These are phyloP conservation scores for Ernsta delagoae DNA, from an alignment of 2,888 invertebrate species.

Conservation along the genomic window DNA sequence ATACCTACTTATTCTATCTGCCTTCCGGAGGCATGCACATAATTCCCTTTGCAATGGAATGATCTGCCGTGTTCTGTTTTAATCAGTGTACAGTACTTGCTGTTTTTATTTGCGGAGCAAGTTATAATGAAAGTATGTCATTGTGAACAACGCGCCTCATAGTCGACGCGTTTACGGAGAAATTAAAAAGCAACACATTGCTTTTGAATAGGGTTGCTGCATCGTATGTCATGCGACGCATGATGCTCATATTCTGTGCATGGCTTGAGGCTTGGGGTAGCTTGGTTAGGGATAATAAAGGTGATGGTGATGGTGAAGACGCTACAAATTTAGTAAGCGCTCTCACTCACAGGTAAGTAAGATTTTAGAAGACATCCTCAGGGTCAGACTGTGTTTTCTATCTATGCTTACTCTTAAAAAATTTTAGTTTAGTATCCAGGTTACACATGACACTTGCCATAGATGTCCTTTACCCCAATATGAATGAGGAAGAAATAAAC, in stretches of 20 bases:
- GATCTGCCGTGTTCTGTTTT: conserved; percentile 32
- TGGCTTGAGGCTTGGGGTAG: neutral
- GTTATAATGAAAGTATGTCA: conserved; percentile 36
- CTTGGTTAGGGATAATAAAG: neutral
- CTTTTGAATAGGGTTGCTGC: conserved; percentile 14
- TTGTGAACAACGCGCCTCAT: conserved; percentile 25
- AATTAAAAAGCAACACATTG: conserved; percentile 27
- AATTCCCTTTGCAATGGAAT: conserved; percentile 32
- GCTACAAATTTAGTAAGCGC: no score
- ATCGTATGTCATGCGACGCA: neutral
- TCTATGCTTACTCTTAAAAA: neutral
- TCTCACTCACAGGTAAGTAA: no score
- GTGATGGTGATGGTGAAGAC: neutral
- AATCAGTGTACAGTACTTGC: conserved; percentile 26
- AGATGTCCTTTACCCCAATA: no score
- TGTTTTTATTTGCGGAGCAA: conserved; percentile 33
- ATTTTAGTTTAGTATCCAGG: no score
- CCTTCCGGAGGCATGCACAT: conserved; percentile 46
- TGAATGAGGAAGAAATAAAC: no score
- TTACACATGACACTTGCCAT: no score
- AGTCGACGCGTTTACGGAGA: conserved; percentile 28
- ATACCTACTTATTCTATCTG: conserved; percentile 45
- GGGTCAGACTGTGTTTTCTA: no score
- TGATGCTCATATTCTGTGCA: neutral
- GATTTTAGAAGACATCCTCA: no score